Conservation (phyloP, 2,888 invertebrate genomes). For the Epinotia nisella region DNA sequence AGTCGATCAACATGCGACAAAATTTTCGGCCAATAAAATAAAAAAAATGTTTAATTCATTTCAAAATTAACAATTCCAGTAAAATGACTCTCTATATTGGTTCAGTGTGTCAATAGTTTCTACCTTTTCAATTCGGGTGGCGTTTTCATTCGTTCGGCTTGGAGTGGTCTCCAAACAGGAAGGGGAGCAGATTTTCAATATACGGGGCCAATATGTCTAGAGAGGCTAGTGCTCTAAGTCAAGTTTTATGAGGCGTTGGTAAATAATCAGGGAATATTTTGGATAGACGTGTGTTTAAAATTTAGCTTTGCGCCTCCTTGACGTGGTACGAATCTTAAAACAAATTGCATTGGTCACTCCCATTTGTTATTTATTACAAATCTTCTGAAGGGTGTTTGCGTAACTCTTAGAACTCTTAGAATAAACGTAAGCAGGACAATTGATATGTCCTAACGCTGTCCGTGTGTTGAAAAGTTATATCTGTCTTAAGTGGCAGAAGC, state of each 20-base stretch:
- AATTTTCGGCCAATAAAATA: too few relatives aligned
- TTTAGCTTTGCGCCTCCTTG: slow-evolving; percentile 10
- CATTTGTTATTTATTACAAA: too few relatives aligned
- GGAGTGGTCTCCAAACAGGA: slow-evolving; percentile 43
- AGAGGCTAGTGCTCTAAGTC: slow-evolving; percentile 47
- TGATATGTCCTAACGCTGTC: too few relatives aligned
- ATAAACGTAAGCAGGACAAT: neutral
- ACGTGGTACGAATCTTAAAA: neutral
- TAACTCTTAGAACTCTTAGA: neutral
- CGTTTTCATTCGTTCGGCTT: slow-evolving; percentile 42
- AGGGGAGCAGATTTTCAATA: slow-evolving; percentile 47
- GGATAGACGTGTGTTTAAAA: slow-evolving; percentile 33
- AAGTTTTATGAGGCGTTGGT: slow-evolving; percentile 49
- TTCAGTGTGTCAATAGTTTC: slow-evolving; percentile 42
- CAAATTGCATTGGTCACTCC: neutral
- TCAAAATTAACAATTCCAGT: neutral
- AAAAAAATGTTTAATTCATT: neutral
- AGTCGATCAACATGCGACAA: too few relatives aligned
- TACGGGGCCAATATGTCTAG: slow-evolving; percentile 47
- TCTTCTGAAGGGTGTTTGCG: neutral
- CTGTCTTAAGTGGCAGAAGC: too few relatives aligned
- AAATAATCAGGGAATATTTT: slow-evolving; percentile 44
- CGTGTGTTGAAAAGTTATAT: too few relatives aligned
- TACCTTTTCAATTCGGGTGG: slow-evolving; percentile 43
- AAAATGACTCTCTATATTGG: slow-evolving; percentile 30